These are phyloP conservation scores for Littorina saxatilis DNA, from an alignment of 1,140 invertebrate species.

Conservation along the genomic window DNA sequence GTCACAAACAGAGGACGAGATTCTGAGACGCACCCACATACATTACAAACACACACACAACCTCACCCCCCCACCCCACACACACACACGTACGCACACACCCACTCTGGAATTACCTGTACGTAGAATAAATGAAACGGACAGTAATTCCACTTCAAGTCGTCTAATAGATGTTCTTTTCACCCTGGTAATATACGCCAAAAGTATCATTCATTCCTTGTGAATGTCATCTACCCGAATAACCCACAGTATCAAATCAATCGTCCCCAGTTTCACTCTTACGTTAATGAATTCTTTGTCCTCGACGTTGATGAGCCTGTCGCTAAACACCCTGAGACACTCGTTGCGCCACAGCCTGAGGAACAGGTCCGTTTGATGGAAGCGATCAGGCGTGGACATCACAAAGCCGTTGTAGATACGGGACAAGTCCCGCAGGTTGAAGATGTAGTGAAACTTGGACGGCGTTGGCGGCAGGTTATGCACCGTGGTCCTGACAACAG, in stretches of 20 bases:
- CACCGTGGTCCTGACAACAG: conserved; percentile 77
- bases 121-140: too few species aligned
- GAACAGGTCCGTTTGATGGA: conserved; percentile 81
- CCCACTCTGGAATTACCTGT: too few species aligned
- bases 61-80: not conserved
- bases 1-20: too few species aligned
- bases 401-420: conserved; percentile 86
- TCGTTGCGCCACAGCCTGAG: conserved; percentile 92
- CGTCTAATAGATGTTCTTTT: too few species aligned
- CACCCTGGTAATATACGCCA: too few species aligned
- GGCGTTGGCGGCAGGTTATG: conserved; percentile 88
- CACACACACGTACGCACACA: conserved; percentile 2
- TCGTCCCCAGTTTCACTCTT: too few species aligned
- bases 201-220: too few species aligned
- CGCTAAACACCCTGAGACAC: conserved; percentile 87
- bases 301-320: conserved; percentile 85
- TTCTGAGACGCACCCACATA: not conserved
- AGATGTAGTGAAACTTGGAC: conserved; percentile 93
- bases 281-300: conserved; percentile 76
- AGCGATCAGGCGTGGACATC: conserved; percentile 82
- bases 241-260: too few species aligned
- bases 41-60: not conserved
- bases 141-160: too few species aligned
- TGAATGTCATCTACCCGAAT: too few species aligned
- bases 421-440: conserved; percentile 91